Evolutionary conservation across 2,113 vertebrate genomes (phyloP), one percentile per base, ranked within the genome.

Genomic region (Lophura nycthemera): DNA sequence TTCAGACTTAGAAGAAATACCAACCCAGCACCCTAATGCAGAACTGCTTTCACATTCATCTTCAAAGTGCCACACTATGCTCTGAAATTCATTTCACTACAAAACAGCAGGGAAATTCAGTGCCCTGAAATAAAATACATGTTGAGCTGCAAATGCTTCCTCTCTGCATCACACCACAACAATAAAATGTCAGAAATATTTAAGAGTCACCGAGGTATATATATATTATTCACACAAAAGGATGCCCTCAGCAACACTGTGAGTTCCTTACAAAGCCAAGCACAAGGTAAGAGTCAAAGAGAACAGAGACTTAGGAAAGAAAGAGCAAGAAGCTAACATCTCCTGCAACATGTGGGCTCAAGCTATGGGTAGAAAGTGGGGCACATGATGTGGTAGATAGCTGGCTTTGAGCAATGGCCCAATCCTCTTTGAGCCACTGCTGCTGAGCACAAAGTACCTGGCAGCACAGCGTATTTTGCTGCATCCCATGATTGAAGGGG

Each of bases 401-500:
- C 60, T 64, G 52, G 76, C 24, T 64, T 65, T 69, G 77, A 75
- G 54, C 63, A 54, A 43, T 7, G 63, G 12, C 19, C 48, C 73
- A 32, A 36, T 47, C 64, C 65, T 75, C 52, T 50, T 11, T 42
- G 74, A 78, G 80, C 57, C 48, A 6, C 25, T n/a, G 74, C 5
- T 91, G 52, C 67, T 61, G 71, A 73, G 84, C 47, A 76, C 1
- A 3, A 74, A n/a, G 47, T 22, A 13, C 14, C 13, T 11, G 42
- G 56, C 48, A 65, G 40, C 2, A 8, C 0, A 3, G 3, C 27
- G 40, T 43, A 43, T 40, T 36, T 43, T 10, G 5, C 15, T 9
- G 36, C 1, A 1, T 19, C 22, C 47, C 1, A 0, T 1, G 2
- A 38, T 32, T 52, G 17, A 24, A 32, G 57, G 27, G 27, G n/a